These are phyloP conservation scores for Genyomyrus donnyi DNA, from an alignment of 2,113 vertebrate species.

Conservation along the genomic window DNA sequence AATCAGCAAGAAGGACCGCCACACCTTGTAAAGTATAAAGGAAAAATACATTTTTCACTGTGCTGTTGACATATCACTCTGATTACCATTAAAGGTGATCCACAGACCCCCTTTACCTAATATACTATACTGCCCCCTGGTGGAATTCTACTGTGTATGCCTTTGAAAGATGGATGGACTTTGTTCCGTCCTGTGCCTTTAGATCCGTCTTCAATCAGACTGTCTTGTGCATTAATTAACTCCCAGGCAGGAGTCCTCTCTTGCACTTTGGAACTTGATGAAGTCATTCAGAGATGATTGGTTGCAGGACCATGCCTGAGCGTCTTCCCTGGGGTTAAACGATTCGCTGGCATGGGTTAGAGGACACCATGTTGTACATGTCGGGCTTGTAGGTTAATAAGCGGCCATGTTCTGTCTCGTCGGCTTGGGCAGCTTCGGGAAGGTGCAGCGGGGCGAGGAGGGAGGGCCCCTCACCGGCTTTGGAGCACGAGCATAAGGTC, in stretches of 20 bases:
- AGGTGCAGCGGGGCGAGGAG: conserved; percentile 66
- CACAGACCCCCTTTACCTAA: neutral
- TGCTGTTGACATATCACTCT: neutral
- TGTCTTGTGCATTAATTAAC: neutral
- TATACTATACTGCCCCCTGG: neutral
- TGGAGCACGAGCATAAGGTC: conserved; percentile 63
- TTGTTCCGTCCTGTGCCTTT: neutral
- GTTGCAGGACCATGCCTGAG: neutral
- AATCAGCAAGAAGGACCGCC: no score
- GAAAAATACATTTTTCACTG: neutral
- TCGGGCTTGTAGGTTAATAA: neutral
- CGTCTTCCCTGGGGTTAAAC: neutral
- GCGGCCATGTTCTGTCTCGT: neutral
- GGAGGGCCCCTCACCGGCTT: conserved; percentile 46
- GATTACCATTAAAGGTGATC: neutral
- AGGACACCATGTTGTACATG: neutral
- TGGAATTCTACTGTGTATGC: neutral
- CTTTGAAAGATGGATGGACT: neutral
- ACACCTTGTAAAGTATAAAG: neutral
- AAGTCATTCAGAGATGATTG: neutral
- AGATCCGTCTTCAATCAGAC: neutral
- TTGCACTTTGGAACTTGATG: neutral
- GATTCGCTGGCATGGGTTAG: neutral
- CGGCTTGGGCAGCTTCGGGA: conserved; percentile 44
- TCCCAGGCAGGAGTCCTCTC: neutral